phyloP scores from a whole-genome alignment of 2,797 vertebrate genomes.

The Pseudotriccus pelzelni region DNA sequence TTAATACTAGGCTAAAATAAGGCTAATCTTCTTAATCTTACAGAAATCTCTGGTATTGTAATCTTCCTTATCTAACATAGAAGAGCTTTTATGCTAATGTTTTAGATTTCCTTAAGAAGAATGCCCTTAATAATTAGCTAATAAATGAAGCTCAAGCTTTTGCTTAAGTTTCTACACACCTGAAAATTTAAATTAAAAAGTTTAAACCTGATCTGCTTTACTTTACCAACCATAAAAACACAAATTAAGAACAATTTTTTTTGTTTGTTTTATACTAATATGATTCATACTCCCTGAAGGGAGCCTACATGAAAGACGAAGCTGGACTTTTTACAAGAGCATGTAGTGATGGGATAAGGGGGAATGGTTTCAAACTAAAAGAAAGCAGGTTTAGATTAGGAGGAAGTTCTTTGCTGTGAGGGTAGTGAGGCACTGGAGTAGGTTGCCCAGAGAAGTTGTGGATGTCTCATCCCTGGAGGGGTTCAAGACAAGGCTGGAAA shows the following conservation, averaged over 20 bases:
- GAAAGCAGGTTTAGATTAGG: neutral
- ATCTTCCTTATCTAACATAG: neutral
- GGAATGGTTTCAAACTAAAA: neutral
- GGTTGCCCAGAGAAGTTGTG: neutral
- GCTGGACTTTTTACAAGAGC: neutral
- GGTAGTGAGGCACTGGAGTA: neutral
- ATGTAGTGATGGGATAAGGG: neutral
- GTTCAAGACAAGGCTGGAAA: neutral
- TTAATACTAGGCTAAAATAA: neutral
- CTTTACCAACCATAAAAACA: neutral
- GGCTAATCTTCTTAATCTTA: neutral
- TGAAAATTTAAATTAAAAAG: neutral
- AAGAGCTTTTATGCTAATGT: neutral
- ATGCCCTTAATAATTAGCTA: neutral
- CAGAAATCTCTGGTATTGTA: neutral
- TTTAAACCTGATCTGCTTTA: neutral
- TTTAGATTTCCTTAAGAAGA: neutral
- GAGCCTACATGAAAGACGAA: neutral
- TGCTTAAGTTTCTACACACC: neutral
- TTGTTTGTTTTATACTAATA: neutral
- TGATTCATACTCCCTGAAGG: neutral
- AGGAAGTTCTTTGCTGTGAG: neutral
- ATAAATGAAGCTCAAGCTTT: neutral
- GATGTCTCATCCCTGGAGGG: neutral
- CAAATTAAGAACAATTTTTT: neutral